Conservation (phyloP, 2,888 invertebrate genomes). For the Esperia sulphurella region DNA sequence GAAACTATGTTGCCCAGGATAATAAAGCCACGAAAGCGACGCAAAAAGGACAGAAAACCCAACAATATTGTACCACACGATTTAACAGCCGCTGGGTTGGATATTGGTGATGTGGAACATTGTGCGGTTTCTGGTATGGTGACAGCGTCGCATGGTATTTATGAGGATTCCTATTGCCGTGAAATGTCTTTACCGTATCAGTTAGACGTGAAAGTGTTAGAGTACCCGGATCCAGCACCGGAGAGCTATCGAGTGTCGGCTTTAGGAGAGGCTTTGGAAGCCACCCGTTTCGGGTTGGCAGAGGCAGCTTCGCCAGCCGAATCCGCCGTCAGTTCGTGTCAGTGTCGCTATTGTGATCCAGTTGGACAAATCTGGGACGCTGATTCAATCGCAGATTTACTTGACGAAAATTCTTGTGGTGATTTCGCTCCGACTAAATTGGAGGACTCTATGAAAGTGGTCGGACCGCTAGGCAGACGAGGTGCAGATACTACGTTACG, state of each 20-base stretch:
- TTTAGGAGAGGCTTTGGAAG: slow-evolving; percentile 74
- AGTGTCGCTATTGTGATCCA: slow-evolving; percentile 88
- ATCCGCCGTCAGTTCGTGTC: slow-evolving; percentile 79
- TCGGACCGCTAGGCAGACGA: slow-evolving; percentile 60
- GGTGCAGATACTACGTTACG: slow-evolving; percentile 68
- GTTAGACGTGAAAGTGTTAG: slow-evolving; percentile 64
- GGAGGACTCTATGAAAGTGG: slow-evolving; percentile 74
- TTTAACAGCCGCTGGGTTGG: slow-evolving; percentile 54
- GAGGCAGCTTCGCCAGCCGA: slow-evolving; percentile 69
- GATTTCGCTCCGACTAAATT: slow-evolving; percentile 72
- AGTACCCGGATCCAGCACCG: slow-evolving; percentile 58
- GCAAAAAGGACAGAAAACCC: slow-evolving; percentile 93
- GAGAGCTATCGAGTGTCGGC: slow-evolving; percentile 73
- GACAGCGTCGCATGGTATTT: slow-evolving; percentile 50
- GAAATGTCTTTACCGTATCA: slow-evolving; percentile 74
- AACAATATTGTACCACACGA: slow-evolving; percentile 73
- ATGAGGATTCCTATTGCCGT: slow-evolving; percentile 71
- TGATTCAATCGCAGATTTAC: slow-evolving; percentile 77
- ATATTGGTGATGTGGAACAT: slow-evolving; percentile 67
- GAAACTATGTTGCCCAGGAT: slow-evolving; percentile 92
- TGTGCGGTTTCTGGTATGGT: slow-evolving; percentile 61
- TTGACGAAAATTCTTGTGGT: slow-evolving; percentile 69
- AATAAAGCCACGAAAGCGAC: slow-evolving; percentile 92
- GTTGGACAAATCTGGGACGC: slow-evolving; percentile 87
- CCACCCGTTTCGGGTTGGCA: slow-evolving; percentile 63